Percentiles rank a stretch among this genome's conserved stretches.
Evolutionary conservation across 2,797 vertebrate species (phyloP).

Genomic region (Tenualosa ilisha): DNA sequence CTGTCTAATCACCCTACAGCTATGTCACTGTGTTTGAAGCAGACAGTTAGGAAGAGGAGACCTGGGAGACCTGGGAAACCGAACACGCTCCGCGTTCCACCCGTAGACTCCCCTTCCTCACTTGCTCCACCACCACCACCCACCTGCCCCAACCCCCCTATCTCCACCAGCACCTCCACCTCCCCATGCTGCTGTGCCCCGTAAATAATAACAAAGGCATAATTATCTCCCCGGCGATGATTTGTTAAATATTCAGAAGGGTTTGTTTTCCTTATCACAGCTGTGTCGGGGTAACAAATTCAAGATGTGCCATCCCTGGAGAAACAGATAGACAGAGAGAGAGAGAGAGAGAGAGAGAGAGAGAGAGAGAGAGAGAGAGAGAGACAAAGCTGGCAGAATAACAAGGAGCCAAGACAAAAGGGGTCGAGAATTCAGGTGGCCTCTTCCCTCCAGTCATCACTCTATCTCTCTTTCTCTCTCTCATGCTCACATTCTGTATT

Average conservation of each 20-base stretch:
- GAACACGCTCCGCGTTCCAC: neutral
- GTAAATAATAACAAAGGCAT: slow-evolving; percentile 40
- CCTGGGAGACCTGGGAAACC: neutral
- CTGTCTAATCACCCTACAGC: neutral
- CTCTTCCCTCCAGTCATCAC: neutral
- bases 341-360: neutral
- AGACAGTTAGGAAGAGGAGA: neutral
- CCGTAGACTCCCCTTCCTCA: neutral
- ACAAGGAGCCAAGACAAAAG: slow-evolving; percentile 28
- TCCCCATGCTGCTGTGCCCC: neutral
- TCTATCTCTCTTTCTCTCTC: neutral
- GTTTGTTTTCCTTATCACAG: slow-evolving; percentile 43
- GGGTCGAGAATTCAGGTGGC: slow-evolving; percentile 29
- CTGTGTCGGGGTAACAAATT: slow-evolving; percentile 42
- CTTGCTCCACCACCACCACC: neutral
- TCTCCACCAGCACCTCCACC: neutral
- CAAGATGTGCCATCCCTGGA: slow-evolving; percentile 19
- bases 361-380: neutral
- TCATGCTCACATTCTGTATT: neutral
- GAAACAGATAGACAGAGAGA: slow-evolving; percentile 23
- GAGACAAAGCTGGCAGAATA: slow-evolving; percentile 19
- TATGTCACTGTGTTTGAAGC: neutral
- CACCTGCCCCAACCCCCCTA: no score
- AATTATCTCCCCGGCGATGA: slow-evolving; percentile 30
- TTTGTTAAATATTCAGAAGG: slow-evolving; percentile 42